Base-by-base conservation (phyloP, 2,113 vertebrate genomes). In the Atlantisia rogersi region DNA sequence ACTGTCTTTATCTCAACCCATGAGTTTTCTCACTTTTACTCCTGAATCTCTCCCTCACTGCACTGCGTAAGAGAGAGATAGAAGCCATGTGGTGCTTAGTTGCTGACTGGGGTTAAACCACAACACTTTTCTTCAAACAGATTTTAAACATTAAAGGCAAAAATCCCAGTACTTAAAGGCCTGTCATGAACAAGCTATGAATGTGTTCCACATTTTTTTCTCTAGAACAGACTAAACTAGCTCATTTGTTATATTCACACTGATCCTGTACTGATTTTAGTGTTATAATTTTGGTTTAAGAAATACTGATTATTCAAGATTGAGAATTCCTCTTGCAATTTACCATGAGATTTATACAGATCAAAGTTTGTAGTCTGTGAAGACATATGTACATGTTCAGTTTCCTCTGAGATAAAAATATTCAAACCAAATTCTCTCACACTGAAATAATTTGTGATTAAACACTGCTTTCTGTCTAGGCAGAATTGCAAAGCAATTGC, bases 301-400 rank as follows among this genome's bases (percentile, higher is more conserved):
- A 32, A 68, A 87, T 42, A 65, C 11, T 70, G 46, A 35, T n/a
- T 40, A 81, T 75, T 88, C 22, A 70, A 73, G 46, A 8, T 31
- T 87, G 35, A 76, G 88, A 82, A 90, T 88, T 55, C 20, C 68
- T 91, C 16, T 60, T 89, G 46, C 32, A 88, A 82, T 92, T 96
- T 59, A 62, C 25, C 14, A 63, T 18, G 29, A 39, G 71, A 90
- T 56, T 91, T 77, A 78, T 73, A 56, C 14, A 5, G 65, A 91
- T 77, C 70, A 67, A 82, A 53, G 16, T 62, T 78, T 88, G 50
- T 67, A 90, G 46, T 71, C 55, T 94, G 52, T 90, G 71, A 81
- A 73, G 70, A 12, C 37, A 40, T 60, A 69, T 28, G 53, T 29
- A 87, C 29, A 56, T 42, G 55, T 53, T n/a, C 35, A 64, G 15